These are phyloP conservation scores for Enteromius radiatus DNA, from an alignment of 2,797 vertebrate species.

Conservation along the genomic window DNA sequence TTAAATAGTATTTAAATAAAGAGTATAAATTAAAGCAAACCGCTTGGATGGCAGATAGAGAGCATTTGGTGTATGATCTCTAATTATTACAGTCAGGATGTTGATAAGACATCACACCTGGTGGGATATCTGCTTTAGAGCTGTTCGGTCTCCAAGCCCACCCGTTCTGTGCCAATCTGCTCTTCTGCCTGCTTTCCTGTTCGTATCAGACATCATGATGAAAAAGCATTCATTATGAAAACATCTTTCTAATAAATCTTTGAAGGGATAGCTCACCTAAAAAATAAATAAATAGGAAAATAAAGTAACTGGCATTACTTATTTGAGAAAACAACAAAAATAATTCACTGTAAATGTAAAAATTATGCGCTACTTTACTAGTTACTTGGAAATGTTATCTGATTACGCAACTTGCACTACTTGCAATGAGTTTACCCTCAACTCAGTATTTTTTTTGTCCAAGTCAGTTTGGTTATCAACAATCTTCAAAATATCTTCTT, in stretches of 20 bases:
- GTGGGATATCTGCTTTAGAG: constrained; percentile 67
- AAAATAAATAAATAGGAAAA: background rate
- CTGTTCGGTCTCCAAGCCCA: constrained; percentile 68
- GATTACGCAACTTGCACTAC: too few relatives aligned
- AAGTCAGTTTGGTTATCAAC: background rate
- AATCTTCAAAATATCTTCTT: background rate
- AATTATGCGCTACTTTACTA: too few relatives aligned
- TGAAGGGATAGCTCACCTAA: background rate
- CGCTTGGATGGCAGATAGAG: background rate
- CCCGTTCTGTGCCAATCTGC: constrained; percentile 43
- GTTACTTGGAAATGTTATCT: too few relatives aligned
- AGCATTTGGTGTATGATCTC: background rate
- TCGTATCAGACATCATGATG: background rate
- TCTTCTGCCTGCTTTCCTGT: constrained; percentile 62
- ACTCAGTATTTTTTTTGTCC: too few relatives aligned
- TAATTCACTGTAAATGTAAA: too few relatives aligned
- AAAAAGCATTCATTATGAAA: background rate
- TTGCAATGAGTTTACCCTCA: too few relatives aligned
- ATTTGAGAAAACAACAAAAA: too few relatives aligned
- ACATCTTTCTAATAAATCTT: background rate
- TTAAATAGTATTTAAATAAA: too few relatives aligned
- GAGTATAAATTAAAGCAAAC: background rate
- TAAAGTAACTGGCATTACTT: background rate
- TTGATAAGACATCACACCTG: constrained; percentile 68
- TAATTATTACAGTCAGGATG: background rate